Evolutionary conservation across 2,888 invertebrate genomes (phyloP).

Genomic region (Chydorus sphaericus): DNA sequence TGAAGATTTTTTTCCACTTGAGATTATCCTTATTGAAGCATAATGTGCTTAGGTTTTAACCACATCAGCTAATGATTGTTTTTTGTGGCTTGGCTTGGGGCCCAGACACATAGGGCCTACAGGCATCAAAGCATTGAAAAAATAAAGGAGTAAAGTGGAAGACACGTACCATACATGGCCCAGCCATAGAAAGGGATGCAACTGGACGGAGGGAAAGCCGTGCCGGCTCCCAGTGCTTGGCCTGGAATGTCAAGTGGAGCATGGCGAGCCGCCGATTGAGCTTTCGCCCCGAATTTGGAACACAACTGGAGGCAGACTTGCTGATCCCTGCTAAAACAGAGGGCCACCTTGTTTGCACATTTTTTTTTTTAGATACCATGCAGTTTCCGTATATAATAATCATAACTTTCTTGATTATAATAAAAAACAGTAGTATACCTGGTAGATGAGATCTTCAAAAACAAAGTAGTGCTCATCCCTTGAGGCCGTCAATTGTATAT

Average conservation of each 20-base stretch:
- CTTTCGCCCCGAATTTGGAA: slow-evolving; percentile 16
- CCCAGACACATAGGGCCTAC: too few species aligned
- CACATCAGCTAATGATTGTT: too few species aligned
- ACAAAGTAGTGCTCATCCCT: slow-evolving; percentile 98
- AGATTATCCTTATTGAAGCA: too few species aligned
- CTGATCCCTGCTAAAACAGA: slow-evolving; percentile 81
- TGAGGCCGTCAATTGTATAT: slow-evolving; percentile 86
- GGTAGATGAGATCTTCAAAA: slow-evolving; percentile 88
- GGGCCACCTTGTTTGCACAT: slow-evolving; percentile 58
- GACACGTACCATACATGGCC: slow-evolving; percentile 76
- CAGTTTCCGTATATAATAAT: neutral
- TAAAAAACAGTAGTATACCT: too few species aligned
- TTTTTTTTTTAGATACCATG: neutral
- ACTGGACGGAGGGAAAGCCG: slow-evolving; percentile 78
- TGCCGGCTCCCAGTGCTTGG: neutral
- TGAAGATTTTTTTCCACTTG: too few species aligned
- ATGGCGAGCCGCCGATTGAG: neutral
- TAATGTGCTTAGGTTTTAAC: too few species aligned
- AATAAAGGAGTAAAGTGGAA: neutral
- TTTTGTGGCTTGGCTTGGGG: too few species aligned
- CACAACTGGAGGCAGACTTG: slow-evolving; percentile 17
- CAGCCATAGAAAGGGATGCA: slow-evolving; percentile 94
- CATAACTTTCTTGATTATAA: too few species aligned
- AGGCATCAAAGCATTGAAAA: too few species aligned
- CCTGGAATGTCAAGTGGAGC: neutral